phyloP scores from a whole-genome alignment of 2,888 invertebrate species.

The Drosophila infuscata region DNA sequence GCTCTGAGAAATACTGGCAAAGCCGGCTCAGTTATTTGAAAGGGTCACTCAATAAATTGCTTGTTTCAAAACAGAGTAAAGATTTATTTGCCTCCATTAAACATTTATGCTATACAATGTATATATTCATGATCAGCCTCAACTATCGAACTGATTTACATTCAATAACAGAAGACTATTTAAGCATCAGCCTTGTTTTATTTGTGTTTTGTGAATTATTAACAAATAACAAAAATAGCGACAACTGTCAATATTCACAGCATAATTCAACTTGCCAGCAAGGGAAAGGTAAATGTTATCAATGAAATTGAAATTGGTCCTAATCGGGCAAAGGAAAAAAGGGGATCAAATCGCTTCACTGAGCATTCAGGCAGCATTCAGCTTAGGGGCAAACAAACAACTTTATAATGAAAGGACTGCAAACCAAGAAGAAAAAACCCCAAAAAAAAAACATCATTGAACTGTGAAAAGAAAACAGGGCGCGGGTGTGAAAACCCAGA shows the following conservation, averaged over 20 bases:
- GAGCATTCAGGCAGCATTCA: conserved; percentile 5
- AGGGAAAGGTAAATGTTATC: background rate
- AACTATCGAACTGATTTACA: background rate
- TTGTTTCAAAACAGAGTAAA: background rate
- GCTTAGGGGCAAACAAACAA: conserved; percentile 2
- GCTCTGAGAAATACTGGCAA: background rate
- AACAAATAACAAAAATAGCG: background rate
- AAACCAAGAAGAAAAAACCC: background rate
- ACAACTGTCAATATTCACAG: conserved; percentile 2
- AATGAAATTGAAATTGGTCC: background rate
- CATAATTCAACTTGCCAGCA: background rate
- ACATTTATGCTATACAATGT: background rate
- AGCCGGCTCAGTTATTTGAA: background rate
- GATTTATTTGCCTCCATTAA: background rate
- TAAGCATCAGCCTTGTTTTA: background rate
- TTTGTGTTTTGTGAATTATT: background rate
- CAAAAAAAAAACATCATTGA: background rate
- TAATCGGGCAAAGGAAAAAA: background rate
- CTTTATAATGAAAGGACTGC: conserved; percentile 6
- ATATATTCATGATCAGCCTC: background rate
- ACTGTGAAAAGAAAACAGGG: background rate
- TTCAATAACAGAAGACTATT: no score
- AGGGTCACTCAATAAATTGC: no score
- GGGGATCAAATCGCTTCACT: conserved; percentile 1
- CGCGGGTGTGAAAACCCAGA: background rate